Conservation (phyloP, 1,140 invertebrate genomes). For the Pissodes strobi region DNA sequence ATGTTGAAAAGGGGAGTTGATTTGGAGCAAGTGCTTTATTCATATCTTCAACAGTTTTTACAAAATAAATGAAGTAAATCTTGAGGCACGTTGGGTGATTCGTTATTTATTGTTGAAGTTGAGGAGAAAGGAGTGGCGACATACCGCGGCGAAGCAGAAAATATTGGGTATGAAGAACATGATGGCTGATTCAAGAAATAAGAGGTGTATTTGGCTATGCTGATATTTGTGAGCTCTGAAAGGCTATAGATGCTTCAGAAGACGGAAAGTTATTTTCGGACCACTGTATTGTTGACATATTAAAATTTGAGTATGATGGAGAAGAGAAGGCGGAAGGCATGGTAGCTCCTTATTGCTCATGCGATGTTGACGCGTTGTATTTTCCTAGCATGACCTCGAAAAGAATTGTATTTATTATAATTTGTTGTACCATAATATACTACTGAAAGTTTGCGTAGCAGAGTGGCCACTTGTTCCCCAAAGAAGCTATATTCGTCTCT, state of each 20-base stretch:
- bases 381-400: neutral
- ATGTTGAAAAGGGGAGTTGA: neutral
- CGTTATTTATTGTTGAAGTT: neutral
- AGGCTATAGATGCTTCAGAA: slow-evolving; percentile 1
- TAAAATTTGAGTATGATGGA: neutral
- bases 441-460: neutral
- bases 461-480: slow-evolving; percentile 7
- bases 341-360: too few species aligned
- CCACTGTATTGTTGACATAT: neutral
- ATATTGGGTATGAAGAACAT: slow-evolving; percentile 6
- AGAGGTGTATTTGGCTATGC: neutral
- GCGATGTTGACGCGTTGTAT: neutral
- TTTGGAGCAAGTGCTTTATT: neutral
- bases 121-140: slow-evolving; percentile 1
- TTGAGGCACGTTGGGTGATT: neutral
- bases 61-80: too few species aligned
- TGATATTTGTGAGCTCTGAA: slow-evolving; percentile 6
- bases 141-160: too few species aligned
- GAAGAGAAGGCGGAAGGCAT: neutral
- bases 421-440: slow-evolving; percentile 1
- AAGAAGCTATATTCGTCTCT: neutral
- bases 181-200: slow-evolving; percentile 1
- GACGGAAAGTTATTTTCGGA: too few species aligned
- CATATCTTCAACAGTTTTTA: neutral
- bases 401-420: slow-evolving; percentile 1